Percentiles rank a stretch among this genome's conserved stretches.
Evolutionary conservation across 2,113 vertebrate genomes (phyloP).

Genomic region (Chlamydotis undulata): DNA sequence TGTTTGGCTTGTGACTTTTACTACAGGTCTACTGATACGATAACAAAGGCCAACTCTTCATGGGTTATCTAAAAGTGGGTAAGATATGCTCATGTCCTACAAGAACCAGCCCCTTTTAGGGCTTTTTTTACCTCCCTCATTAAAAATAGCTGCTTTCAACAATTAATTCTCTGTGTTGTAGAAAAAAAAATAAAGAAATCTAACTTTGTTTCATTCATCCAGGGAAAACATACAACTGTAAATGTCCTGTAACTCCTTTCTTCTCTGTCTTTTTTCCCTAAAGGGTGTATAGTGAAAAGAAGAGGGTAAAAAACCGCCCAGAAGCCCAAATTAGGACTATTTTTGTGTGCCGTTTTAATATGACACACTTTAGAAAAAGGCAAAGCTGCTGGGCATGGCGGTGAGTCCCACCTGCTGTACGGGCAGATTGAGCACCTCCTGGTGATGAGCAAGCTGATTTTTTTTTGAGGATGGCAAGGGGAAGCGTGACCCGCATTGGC

Average conservation of each 20-base stretch:
- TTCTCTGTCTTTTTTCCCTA: background rate
- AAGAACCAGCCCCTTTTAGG: background rate
- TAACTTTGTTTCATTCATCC: background rate
- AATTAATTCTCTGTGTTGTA: background rate
- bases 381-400: background rate
- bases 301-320: background rate
- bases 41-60: background rate
- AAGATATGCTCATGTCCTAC: background rate
- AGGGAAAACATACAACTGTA: background rate
- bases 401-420: background rate
- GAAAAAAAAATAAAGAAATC: background rate
- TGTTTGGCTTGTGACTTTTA: background rate
- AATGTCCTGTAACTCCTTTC: background rate
- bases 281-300: background rate
- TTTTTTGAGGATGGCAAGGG: background rate
- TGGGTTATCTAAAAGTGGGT: background rate
- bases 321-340: background rate
- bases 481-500: background rate
- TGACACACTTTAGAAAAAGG: background rate
- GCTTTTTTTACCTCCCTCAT: rapidly evolving
- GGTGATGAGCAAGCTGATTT: background rate
- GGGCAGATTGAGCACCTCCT: background rate
- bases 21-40: background rate
- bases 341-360: background rate
- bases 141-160: background rate